These are phyloP conservation scores for Drosophila prolongata DNA, from an alignment of 2,888 invertebrate species.

Conservation along the genomic window DNA sequence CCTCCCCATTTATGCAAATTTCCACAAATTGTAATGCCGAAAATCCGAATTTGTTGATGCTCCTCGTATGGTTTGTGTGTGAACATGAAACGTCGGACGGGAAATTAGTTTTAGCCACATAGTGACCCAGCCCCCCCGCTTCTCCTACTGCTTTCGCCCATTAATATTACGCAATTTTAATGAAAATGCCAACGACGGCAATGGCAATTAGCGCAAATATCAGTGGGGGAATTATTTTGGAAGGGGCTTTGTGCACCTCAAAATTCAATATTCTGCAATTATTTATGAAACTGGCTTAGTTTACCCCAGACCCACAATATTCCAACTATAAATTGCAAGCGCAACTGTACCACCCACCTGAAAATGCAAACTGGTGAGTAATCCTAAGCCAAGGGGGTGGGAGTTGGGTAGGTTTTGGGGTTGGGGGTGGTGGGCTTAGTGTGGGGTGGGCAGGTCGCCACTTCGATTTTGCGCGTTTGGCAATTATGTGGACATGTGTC, in stretches of 20 bases:
- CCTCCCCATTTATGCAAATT: conserved; percentile 60
- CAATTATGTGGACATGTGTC: conserved; percentile 78
- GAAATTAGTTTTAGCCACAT: conserved; percentile 72
- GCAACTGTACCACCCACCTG: conserved; percentile 64
- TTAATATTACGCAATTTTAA: conserved; percentile 70
- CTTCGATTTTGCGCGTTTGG: conserved; percentile 79
- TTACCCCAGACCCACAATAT: conserved; percentile 13
- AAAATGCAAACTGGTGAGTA: conserved; percentile 36
- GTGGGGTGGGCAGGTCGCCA: conserved; percentile 43
- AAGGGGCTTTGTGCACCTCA: conserved; percentile 7
- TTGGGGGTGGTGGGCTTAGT: not conserved
- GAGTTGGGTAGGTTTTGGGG: conserved; percentile 15
- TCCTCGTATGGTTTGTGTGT: conserved; percentile 5
- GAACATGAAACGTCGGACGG: conserved; percentile 39
- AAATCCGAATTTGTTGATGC: conserved; percentile 49
- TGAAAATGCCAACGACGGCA: conserved; percentile 54
- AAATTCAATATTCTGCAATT: conserved; percentile 55
- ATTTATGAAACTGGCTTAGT: conserved; percentile 61
- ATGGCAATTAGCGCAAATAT: conserved; percentile 60
- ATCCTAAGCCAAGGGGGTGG: conserved; percentile 37
- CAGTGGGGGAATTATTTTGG: not conserved
- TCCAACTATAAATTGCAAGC: conserved; percentile 64
- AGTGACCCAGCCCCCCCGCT: not conserved
- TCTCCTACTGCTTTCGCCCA: conserved; percentile 12
- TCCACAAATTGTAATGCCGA: conserved; percentile 52